phyloP scores from a whole-genome alignment of 2,797 vertebrate genomes.

The Clarias platycephalus region DNA sequence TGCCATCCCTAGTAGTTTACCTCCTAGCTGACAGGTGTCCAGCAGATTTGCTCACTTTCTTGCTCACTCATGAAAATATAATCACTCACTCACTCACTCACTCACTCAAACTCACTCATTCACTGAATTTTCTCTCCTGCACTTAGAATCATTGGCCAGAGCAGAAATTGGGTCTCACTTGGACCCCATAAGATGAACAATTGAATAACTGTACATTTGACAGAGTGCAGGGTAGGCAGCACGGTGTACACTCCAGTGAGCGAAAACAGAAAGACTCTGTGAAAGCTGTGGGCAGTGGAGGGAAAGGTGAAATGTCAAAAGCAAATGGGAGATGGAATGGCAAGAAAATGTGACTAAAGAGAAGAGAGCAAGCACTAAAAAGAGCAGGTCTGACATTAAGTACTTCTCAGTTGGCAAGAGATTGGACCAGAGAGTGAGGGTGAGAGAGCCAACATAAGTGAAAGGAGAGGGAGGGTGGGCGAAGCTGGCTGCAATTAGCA shows the following conservation, averaged over 20 bases:
- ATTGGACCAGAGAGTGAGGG: constrained; percentile 49
- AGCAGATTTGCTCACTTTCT: constrained; percentile 51
- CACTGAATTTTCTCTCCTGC: background rate
- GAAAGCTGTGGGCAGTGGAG: constrained; percentile 8
- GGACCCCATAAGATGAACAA: constrained; percentile 72
- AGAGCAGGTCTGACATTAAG: constrained; percentile 38
- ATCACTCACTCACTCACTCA: background rate
- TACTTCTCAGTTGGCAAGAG: constrained; percentile 56
- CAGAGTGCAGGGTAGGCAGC: constrained; percentile 57
- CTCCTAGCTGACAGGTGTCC: constrained; percentile 70
- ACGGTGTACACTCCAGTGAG: background rate
- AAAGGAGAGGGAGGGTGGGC: constrained; percentile 45
- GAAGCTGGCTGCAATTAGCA: constrained; percentile 73
- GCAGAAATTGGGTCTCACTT: constrained; percentile 44
- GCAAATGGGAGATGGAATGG: constrained; percentile 40
- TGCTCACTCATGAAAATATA: background rate
- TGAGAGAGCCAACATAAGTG: constrained; percentile 38
- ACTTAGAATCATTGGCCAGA: constrained; percentile 53
- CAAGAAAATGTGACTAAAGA: constrained; percentile 37
- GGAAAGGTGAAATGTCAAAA: constrained; percentile 16
- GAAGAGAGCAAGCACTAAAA: constrained; percentile 28
- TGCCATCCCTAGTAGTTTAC: background rate
- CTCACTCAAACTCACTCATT: background rate
- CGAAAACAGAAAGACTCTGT: constrained; percentile 17
- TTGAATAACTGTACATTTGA: constrained; percentile 74